Percentiles rank a stretch among this genome's conserved stretches.
These are phyloP conservation scores for Scortum barcoo DNA, from an alignment of 2,113 vertebrate species.

Conservation along the genomic window DNA sequence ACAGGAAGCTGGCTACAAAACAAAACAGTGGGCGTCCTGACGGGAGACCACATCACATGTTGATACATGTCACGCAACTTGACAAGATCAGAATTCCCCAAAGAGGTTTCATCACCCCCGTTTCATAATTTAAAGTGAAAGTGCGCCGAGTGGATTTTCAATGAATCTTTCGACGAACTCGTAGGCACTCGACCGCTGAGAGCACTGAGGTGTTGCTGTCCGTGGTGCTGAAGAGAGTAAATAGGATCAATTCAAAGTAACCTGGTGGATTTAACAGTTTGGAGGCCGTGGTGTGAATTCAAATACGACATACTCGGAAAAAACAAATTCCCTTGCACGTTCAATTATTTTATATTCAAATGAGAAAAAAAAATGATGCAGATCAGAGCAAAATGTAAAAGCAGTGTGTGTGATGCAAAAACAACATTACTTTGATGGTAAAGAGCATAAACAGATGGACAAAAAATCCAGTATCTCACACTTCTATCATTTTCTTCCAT, in stretches of 20 bases:
- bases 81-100: constrained; percentile 11
- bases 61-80: constrained; percentile 17
- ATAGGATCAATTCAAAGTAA: neutral
- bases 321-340: neutral
- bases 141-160: neutral
- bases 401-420: no score
- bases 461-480: neutral
- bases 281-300: neutral
- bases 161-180: neutral
- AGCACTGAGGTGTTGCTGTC: constrained; percentile 29
- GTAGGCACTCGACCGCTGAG: neutral
- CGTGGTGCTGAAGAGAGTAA: constrained; percentile 42
- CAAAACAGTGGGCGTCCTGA: constrained; percentile 34
- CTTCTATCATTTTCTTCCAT: neutral
- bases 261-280: neutral
- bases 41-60: neutral
- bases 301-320: neutral
- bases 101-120: constrained; percentile 26
- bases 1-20: constrained; percentile 34
- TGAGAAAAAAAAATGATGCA: no score
- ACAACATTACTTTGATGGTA: no score
- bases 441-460: neutral
- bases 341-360: neutral
- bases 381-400: no score
- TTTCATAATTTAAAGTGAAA: constrained; percentile 39